Percentiles rank a stretch among this genome's conserved stretches.
Conservation (phyloP, 2,797 vertebrate species). For the Thamnophis elegans region DNA sequence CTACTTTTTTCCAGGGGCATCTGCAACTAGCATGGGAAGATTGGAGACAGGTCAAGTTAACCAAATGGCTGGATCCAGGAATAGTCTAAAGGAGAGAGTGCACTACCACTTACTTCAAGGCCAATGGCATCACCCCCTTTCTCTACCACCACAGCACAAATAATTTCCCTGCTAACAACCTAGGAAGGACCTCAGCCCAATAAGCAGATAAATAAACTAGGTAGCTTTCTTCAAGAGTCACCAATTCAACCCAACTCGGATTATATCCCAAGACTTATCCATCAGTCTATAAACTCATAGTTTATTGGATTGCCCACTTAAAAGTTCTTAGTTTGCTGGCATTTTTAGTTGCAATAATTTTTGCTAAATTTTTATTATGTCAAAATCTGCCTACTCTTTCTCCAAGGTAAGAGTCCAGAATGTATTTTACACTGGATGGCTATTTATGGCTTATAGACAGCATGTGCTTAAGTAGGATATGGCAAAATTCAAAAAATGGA, state of each 20-base stretch:
- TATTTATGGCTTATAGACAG: background rate
- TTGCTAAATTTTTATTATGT: background rate
- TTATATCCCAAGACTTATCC: background rate
- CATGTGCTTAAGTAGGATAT: background rate
- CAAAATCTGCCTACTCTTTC: background rate
- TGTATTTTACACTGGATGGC: background rate
- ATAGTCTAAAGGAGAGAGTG: background rate
- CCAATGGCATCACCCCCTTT: background rate
- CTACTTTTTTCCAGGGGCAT: background rate
- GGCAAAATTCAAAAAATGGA: background rate
- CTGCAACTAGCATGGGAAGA: background rate
- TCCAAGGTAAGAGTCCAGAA: background rate
- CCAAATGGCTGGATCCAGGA: background rate
- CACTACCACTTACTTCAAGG: background rate
- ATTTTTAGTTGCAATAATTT: background rate
- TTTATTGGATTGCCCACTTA: background rate
- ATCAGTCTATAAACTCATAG: background rate
- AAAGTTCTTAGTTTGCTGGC: conserved; percentile 8
- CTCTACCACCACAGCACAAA: background rate
- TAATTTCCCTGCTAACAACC: background rate
- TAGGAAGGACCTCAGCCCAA: background rate
- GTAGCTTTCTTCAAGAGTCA: background rate
- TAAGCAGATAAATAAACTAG: background rate
- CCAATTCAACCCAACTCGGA: background rate
- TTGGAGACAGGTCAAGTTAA: background rate